Evolutionary conservation across 53 echinoderm and acorn worm species (phyloP).

Genomic region (Stichopus horrens): DNA sequence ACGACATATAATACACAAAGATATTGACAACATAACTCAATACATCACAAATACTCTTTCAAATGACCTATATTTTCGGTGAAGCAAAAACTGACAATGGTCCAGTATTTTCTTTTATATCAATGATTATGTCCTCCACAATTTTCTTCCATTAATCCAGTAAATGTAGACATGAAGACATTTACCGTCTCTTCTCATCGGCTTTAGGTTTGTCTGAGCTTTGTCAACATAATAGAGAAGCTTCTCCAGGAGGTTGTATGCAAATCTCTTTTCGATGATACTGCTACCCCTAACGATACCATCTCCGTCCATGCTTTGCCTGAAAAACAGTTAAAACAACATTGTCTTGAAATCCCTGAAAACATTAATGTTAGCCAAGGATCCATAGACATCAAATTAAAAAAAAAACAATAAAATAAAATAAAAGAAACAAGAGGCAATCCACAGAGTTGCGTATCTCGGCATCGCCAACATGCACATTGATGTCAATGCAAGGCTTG

Average conservation of each 20-base stretch:
- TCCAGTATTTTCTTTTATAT: no score
- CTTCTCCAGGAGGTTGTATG: constrained; percentile 96
- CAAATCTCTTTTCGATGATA: constrained; percentile 95
- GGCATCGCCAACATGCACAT: no score
- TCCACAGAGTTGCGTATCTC: no score
- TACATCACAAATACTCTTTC: no score
- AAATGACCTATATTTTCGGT: no score
- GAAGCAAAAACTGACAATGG: no score
- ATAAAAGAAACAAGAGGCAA: no score
- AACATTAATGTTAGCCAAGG: not conserved
- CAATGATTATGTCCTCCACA: no score
- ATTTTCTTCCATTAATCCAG: not conserved
- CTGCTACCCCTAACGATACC: constrained; percentile 79
- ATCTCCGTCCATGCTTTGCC: constrained; percentile 69
- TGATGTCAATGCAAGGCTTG: no score
- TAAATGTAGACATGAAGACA: not conserved
- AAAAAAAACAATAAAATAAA: not conserved
- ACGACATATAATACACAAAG: no score
- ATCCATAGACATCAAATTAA: no score
- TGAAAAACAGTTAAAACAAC: constrained; percentile 12
- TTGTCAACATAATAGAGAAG: constrained; percentile 97
- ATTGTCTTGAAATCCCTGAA: not conserved
- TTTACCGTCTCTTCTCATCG: constrained; percentile 76
- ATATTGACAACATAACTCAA: no score
- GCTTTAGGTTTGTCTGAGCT: constrained; percentile 89